Conservation (phyloP, 2,797 vertebrate species). For the Lophotriccus pileatus region DNA sequence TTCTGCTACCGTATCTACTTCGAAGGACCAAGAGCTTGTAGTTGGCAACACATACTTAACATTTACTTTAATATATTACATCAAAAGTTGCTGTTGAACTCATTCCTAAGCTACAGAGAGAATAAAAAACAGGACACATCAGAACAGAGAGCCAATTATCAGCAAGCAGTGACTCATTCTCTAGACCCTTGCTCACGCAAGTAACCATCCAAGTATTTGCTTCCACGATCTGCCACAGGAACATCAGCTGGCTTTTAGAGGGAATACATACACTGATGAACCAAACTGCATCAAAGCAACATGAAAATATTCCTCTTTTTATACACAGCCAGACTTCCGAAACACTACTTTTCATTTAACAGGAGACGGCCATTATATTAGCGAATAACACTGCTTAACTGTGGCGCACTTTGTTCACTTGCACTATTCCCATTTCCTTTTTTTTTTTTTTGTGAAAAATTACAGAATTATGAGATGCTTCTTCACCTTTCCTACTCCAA, state of each 20-base stretch:
- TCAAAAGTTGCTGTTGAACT: background rate
- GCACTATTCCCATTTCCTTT: background rate
- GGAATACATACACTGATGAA: background rate
- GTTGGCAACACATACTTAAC: background rate
- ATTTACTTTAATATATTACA: background rate
- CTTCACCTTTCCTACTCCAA: background rate
- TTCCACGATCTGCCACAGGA: background rate
- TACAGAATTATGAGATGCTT: background rate
- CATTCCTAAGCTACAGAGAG: background rate
- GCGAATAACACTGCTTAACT: background rate
- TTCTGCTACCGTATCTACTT: background rate
- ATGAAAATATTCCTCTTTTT: background rate
- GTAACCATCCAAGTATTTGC: background rate
- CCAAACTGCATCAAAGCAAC: background rate
- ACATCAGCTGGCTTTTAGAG: background rate
- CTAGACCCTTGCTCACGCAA: background rate
- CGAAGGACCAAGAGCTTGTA: background rate
- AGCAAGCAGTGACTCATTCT: background rate
- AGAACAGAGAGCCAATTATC: background rate
- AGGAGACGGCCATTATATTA: background rate
- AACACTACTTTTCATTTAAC: background rate
- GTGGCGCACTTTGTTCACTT: accelerated
- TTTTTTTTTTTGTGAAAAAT: background rate
- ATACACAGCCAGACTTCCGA: background rate
- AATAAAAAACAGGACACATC: background rate